Percentiles rank a stretch among this genome's conserved stretches.
These are phyloP conservation scores for Calcarius lapponicus DNA, from an alignment of 2,797 vertebrate species.

Conservation along the genomic window DNA sequence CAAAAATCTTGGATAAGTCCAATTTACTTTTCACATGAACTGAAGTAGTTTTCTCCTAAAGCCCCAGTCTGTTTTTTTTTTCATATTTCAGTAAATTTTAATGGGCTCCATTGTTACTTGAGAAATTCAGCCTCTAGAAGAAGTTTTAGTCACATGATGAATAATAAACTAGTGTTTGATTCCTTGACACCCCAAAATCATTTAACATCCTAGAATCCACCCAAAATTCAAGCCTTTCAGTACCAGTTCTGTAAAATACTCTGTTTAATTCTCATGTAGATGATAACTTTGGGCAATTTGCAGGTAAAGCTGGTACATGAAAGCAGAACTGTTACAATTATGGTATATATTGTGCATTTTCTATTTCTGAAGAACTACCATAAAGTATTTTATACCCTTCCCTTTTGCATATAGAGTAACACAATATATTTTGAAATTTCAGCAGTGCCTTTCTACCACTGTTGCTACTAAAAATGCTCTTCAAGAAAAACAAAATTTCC, in stretches of 20 bases:
- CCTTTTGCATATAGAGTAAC: not conserved
- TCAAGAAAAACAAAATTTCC: not conserved
- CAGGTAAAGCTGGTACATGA: not conserved
- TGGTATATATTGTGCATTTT: not conserved
- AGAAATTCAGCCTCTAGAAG: not conserved
- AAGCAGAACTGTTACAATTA: not conserved
- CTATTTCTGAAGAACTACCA: not conserved
- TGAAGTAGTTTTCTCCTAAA: not conserved
- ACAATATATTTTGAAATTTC: not conserved
- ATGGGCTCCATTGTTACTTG: not conserved
- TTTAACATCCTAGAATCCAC: not conserved
- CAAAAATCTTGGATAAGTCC: not conserved
- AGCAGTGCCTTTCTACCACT: not conserved
- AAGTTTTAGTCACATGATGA: not conserved
- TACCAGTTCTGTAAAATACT: not conserved
- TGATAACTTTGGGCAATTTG: not conserved
- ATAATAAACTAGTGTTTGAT: not conserved
- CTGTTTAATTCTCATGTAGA: not conserved
- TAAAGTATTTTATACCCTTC: not conserved
- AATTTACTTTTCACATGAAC: not conserved
- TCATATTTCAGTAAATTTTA: not conserved
- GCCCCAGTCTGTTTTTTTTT: not conserved
- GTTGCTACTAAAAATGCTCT: not conserved
- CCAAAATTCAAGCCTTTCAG: not conserved
- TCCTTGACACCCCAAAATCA: not conserved